phyloP scores from a whole-genome alignment of 2,113 vertebrate species.

The Enhydra lutris region DNA sequence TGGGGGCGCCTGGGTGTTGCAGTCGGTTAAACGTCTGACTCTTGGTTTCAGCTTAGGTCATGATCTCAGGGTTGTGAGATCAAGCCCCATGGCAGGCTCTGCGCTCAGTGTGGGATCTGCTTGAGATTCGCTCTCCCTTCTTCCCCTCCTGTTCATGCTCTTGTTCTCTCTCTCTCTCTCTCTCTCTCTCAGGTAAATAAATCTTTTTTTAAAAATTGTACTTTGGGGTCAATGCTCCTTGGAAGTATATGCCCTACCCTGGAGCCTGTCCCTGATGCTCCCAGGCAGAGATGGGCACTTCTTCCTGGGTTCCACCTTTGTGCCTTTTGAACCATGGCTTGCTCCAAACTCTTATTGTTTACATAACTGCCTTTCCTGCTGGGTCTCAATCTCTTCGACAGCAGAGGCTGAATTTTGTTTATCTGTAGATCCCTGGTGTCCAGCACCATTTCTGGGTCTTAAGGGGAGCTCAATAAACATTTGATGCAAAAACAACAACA shows the following conservation, averaged over 20 bases:
- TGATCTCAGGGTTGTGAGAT: background rate
- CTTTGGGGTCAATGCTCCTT: background rate
- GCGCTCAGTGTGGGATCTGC: background rate
- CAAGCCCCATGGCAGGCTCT: background rate
- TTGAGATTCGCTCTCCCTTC: background rate
- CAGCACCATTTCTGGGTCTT: background rate
- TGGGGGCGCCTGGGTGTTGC: background rate
- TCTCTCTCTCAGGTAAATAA: background rate
- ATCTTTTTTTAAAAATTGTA: background rate
- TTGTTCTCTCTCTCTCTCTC: background rate
- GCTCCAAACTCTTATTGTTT: background rate
- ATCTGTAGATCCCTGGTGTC: background rate
- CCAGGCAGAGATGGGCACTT: background rate
- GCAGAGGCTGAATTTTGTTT: background rate
- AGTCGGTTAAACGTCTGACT: background rate
- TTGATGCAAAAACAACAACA: background rate
- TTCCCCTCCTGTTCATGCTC: background rate
- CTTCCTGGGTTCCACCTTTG: background rate
- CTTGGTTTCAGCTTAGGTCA: background rate
- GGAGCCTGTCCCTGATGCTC: background rate
- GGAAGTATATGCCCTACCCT: rapidly evolving
- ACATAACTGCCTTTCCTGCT: background rate
- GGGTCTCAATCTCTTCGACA: background rate
- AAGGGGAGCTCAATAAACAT: background rate
- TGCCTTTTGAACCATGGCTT: background rate